phyloP scores from a whole-genome alignment of 2,888 invertebrate species.

The Chrysotoxum bicinctum region DNA sequence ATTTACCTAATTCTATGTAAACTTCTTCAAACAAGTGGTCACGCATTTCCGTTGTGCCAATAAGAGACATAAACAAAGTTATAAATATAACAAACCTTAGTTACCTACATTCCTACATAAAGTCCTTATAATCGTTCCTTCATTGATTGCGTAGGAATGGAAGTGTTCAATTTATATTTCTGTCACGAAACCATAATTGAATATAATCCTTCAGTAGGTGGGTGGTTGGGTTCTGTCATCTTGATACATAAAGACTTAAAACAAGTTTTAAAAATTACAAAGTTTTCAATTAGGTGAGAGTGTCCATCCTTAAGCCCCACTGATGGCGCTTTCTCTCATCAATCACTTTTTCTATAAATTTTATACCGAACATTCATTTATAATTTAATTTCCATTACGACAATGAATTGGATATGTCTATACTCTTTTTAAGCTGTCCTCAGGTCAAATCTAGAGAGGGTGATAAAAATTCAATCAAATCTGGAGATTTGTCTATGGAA shows the following conservation, averaged over 20 bases:
- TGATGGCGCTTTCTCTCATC: slow-evolving; percentile 31
- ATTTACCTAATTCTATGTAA: slow-evolving; percentile 41
- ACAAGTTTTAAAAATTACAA: slow-evolving; percentile 19
- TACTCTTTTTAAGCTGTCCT: background rate
- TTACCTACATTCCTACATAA: background rate
- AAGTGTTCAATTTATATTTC: slow-evolving; percentile 50
- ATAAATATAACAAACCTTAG: background rate
- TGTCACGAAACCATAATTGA: slow-evolving; percentile 59
- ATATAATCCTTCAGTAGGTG: background rate
- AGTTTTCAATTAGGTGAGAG: slow-evolving; percentile 19
- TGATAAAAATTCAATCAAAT: slow-evolving; percentile 34
- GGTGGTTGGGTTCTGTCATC: background rate
- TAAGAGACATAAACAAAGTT: background rate
- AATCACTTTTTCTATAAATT: slow-evolving; percentile 39
- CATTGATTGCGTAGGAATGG: slow-evolving; percentile 31
- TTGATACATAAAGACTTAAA: background rate
- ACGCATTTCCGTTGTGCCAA: slow-evolving; percentile 42
- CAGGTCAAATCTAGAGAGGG: background rate
- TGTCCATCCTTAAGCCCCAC: background rate
- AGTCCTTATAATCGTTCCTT: background rate
- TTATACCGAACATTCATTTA: slow-evolving; percentile 18
- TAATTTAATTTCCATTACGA: slow-evolving; percentile 43
- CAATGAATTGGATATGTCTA: background rate
- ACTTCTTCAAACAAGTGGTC: slow-evolving; percentile 55
- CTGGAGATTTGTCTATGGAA: slow-evolving; percentile 4